Percentiles rank a stretch among this genome's conserved stretches.
phyloP scores from a whole-genome alignment of 2,888 invertebrate species.

The Noctua janthe region DNA sequence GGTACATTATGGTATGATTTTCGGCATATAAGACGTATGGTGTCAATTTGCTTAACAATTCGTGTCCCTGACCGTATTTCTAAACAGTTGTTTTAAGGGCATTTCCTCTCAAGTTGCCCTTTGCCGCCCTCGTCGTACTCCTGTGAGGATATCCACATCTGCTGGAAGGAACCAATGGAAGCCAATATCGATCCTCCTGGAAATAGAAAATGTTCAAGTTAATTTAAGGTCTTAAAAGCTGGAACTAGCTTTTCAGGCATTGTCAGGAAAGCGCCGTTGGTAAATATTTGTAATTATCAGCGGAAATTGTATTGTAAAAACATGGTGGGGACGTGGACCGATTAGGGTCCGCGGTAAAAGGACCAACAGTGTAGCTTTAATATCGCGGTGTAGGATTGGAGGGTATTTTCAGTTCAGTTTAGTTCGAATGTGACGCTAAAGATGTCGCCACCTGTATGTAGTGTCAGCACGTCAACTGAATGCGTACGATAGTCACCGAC shows the following conservation, averaged over 20 bases:
- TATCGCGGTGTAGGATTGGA: no score
- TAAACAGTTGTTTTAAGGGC: slow-evolving; percentile 90
- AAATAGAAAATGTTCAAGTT: slow-evolving; percentile 27
- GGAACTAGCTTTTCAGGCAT: background rate
- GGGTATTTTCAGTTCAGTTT: no score
- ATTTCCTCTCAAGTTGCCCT: slow-evolving; percentile 98
- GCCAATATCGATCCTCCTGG: slow-evolving; percentile 98
- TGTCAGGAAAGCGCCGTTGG: no score
- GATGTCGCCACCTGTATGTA: no score
- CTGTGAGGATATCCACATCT: slow-evolving; percentile 99
- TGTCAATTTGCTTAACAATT: slow-evolving; percentile 4
- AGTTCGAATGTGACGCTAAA: no score
- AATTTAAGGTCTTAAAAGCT: background rate
- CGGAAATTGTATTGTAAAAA: no score
- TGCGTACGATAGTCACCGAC: no score
- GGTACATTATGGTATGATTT: background rate
- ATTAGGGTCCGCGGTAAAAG: no score
- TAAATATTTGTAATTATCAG: no score
- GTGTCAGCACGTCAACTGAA: no score
- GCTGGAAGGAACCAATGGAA: slow-evolving; percentile 99
- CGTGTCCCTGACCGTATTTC: background rate
- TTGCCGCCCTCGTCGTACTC: slow-evolving; percentile 99
- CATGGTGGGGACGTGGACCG: no score
- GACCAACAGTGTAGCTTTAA: no score
- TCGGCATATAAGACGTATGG: background rate